Evolutionary conservation across 92 coral and sea anemone species (phyloP), one percentile per base, ranked within the genome.

Genomic region (Actinostola sp.): DNA sequence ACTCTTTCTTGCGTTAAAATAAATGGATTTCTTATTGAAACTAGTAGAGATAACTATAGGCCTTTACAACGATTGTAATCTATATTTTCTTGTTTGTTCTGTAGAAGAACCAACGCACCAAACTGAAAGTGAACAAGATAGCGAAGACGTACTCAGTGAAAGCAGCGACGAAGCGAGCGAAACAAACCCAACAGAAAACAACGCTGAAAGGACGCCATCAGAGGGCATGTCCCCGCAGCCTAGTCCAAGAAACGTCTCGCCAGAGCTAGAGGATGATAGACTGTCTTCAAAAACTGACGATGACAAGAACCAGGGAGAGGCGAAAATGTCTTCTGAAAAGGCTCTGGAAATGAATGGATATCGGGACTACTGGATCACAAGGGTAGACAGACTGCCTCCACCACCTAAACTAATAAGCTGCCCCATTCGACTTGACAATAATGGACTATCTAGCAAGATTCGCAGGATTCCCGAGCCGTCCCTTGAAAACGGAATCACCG

Each of bases 341-440:
- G 49, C 45, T 5, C 20, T 46, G 0, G 57, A 49, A 30, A 59
- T 59, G 60, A 73, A 61, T 29, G 68, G 67, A 11, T 68, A 74
- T 35, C 67, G 86, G 44, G 89, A 90, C 44, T 79, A 78, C 27
- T 87, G 97, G 89, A 71, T 85, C 80, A 70, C 75, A 30, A 74
- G 97, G 6, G 57, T 80, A 3, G 85, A 83, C 49, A 81, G 82
- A 23, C 92, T 90, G 1, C 97, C 97, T 0, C 91, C 89, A 0
- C 97, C 97, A 15, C 97, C 97, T 3, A 90, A 90, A 57, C 90
- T 90, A 12, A 90, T 90, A 65, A 88, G 96, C 63, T 73, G 87
- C 12, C 81, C 81, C 0, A 31, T 81, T 2, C 56, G 74, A 27
- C 42, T 16, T 21, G 74, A 68, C 39, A 86, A 86, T 67, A 86